Evolutionary conservation across 2,113 vertebrate genomes (phyloP).

Genomic region (Muscicapa adusta): DNA sequence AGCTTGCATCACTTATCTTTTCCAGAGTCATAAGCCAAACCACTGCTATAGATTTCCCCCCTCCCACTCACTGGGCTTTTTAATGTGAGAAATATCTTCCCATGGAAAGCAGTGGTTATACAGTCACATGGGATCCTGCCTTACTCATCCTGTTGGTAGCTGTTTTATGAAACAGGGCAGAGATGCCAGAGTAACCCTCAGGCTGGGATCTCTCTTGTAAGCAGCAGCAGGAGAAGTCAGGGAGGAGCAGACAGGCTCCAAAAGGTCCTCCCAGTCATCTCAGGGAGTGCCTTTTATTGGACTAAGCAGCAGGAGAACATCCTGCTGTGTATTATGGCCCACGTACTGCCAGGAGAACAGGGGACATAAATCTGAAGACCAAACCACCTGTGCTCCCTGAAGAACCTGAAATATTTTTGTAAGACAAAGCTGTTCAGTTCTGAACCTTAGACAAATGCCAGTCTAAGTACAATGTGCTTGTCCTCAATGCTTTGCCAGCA

Average conservation of each 20-base stretch:
- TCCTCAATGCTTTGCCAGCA: background rate
- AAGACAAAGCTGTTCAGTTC: background rate
- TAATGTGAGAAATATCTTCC: constrained; percentile 48
- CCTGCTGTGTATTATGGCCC: background rate
- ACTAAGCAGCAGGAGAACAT: background rate
- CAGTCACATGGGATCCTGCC: constrained; percentile 27
- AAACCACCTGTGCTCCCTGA: background rate
- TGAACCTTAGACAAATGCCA: background rate
- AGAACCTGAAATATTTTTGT: background rate
- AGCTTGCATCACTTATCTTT: constrained; percentile 4
- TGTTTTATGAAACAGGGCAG: background rate
- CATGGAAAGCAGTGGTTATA: constrained; percentile 25
- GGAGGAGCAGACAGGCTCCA: background rate
- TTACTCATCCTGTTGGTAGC: constrained; percentile 42
- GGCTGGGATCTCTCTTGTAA: background rate
- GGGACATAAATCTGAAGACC: background rate
- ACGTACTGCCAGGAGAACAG: background rate
- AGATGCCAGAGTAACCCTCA: constrained; percentile 17
- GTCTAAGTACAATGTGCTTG: background rate
- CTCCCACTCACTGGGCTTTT: constrained; percentile 25
- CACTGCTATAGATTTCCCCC: background rate
- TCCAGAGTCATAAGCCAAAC: constrained; percentile 36
- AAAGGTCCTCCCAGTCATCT: background rate
- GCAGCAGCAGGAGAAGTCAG: background rate
- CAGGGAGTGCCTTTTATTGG: background rate